Conservation (phyloP, 2,888 invertebrate species). For the Norana najaformis region DNA sequence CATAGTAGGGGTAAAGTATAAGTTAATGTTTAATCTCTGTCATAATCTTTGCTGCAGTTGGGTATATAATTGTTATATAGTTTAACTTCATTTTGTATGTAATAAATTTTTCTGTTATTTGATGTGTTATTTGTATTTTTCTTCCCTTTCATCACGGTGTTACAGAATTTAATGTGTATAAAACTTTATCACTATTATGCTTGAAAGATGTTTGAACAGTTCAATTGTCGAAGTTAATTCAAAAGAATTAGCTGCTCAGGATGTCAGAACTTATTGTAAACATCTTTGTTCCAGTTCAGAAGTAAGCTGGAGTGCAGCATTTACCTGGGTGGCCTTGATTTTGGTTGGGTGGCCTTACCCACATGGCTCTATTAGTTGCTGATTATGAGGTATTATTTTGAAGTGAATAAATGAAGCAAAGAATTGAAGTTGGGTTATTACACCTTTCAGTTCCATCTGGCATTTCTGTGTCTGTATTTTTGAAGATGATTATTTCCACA, state of each 20-base stretch:
- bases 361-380: too few species aligned
- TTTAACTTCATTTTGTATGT: neutral
- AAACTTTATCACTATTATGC: neutral
- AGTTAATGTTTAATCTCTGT: neutral
- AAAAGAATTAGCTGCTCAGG: neutral
- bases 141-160: neutral
- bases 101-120: neutral
- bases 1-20: neutral
- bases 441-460: too few species aligned
- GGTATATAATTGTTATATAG: neutral
- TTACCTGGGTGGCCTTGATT: neutral
- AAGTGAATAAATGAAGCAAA: neutral
- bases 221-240: neutral
- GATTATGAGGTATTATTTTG: neutral
- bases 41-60: slow-evolving; percentile 5
- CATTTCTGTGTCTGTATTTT: neutral
- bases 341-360: too few species aligned
- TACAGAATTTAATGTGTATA: neutral
- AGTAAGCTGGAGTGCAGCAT: neutral
- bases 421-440: too few species aligned
- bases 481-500: neutral
- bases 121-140: neutral
- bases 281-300: neutral
- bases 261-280: neutral
- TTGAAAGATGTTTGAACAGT: neutral